phyloP scores from a whole-genome alignment of 2,797 vertebrate genomes.

The Chiropotes sagulatus region DNA sequence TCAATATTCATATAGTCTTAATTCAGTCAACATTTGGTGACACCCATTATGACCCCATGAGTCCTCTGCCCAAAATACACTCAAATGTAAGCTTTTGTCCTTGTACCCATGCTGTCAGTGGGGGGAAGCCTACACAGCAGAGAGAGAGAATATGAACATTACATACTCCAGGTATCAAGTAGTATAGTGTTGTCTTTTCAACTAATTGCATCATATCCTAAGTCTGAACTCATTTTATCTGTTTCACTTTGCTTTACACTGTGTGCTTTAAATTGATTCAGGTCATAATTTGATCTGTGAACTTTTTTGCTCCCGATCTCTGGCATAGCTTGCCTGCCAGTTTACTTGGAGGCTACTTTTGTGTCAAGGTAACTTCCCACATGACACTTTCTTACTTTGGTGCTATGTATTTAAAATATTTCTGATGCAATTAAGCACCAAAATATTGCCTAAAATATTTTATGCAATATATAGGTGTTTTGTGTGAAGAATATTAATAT shows the following conservation, averaged over 20 bases:
- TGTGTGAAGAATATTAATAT: not conserved
- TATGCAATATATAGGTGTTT: not conserved
- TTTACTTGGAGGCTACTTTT: not conserved
- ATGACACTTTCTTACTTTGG: not conserved
- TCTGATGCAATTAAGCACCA: not conserved
- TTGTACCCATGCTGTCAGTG: not conserved
- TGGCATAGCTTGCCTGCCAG: too few relatives aligned
- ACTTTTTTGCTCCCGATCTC: not conserved
- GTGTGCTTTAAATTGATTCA: not conserved
- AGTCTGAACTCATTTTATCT: not conserved
- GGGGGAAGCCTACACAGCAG: not conserved
- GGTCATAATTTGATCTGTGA: not conserved
- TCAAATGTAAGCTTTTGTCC: not conserved
- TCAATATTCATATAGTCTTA: not conserved
- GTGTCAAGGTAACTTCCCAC: not conserved
- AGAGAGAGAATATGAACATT: not conserved
- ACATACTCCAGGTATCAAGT: not conserved
- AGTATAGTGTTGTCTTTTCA: not conserved
- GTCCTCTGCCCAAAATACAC: not conserved
- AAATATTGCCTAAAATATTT: not conserved
- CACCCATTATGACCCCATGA: not conserved
- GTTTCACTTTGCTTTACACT: not conserved
- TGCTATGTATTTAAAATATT: not conserved
- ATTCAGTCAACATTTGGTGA: not conserved
- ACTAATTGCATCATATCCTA: not conserved